These are phyloP conservation scores for Spilarctia lutea DNA, from an alignment of 2,888 invertebrate genomes.

Conservation along the genomic window DNA sequence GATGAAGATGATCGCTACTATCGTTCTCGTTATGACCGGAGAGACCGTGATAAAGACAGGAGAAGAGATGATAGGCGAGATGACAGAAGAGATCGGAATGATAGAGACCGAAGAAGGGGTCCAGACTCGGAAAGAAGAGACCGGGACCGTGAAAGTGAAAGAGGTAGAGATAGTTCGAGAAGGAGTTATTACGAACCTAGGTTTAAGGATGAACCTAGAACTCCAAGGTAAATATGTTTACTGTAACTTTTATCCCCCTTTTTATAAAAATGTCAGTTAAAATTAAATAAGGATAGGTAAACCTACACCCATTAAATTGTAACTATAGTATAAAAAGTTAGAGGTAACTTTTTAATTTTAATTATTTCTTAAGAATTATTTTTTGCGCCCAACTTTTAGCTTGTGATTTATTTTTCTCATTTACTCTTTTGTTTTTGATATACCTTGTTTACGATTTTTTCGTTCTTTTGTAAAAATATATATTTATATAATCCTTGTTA, in stretches of 20 bases:
- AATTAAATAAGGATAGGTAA: too few relatives aligned
- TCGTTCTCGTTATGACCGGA: conserved; percentile 68
- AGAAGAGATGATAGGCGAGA: conserved; percentile 60
- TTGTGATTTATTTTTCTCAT: background rate
- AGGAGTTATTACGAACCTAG: conserved; percentile 86
- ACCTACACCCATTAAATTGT: background rate
- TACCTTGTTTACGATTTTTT: background rate
- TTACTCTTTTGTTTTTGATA: background rate
- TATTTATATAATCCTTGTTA: conserved; percentile 32
- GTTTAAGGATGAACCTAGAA: conserved; percentile 94
- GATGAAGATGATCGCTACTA: conserved; percentile 73
- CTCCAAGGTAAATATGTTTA: conserved; percentile 87
- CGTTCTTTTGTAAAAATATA: background rate
- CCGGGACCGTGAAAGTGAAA: conserved; percentile 67
- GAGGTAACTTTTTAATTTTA: background rate
- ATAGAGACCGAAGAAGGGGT: conserved; percentile 55
- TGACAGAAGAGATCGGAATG: conserved; percentile 64
- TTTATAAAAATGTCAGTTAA: too few relatives aligned
- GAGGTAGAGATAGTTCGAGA: conserved; percentile 76
- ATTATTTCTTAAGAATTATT: background rate
- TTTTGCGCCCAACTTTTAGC: background rate
- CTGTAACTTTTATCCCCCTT: background rate
- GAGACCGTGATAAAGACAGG: conserved; percentile 61
- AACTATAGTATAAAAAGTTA: background rate
- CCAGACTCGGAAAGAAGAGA: conserved; percentile 62